Base-by-base conservation (phyloP, 2,113 vertebrate species). In the Jacana jacana region DNA sequence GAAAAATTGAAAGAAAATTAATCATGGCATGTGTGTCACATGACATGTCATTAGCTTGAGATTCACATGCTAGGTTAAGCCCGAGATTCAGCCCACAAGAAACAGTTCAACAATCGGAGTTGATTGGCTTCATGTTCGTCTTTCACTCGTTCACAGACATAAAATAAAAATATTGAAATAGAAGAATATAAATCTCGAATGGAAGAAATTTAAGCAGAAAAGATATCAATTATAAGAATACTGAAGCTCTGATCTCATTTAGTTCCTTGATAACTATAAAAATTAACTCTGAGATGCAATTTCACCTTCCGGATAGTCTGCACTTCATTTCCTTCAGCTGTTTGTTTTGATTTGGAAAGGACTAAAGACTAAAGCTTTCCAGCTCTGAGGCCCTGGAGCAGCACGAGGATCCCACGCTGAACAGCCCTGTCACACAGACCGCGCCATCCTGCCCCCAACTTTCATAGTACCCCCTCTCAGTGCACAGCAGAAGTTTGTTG, bases 1-100 rank as follows among this genome's bases (percentile, higher is more conserved):
- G 54, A 81, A 92, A 91, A 94, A 94, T 1, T 7, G 72, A 71
- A 94, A 75, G 46, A 81, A 94, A 94, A 92, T 95, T 57, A 75
- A 72, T 86, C n/a, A 37, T 42, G 58, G 17, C 49, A n/a, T 35
- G 7, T 14, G 46, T 51, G 65, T 68, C n/a, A 49, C 7, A 16
- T 82, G 63, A 64, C 35, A 63, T 52, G 37, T 35, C 83, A n/a
- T 55, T 58, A 89, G 22, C 13, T 4, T 73, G 63, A 89, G 77
- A 86, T 73, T 91, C 87, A 42, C 54, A 5, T 3, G 35, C 57
- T 73, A 63, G 25, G 14, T 60, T 77, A 75, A 73, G 52, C 54
- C 81, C 84, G 35, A 91, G 91, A 73, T 86, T 81, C 31, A 86
- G 46, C 15, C 22, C 27, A 44, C 10, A 31, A 44, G 18, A 63